Percentiles rank a stretch among this genome's conserved stretches.
phyloP scores from a whole-genome alignment of 2,888 invertebrate genomes.

The Myopa testacea region DNA sequence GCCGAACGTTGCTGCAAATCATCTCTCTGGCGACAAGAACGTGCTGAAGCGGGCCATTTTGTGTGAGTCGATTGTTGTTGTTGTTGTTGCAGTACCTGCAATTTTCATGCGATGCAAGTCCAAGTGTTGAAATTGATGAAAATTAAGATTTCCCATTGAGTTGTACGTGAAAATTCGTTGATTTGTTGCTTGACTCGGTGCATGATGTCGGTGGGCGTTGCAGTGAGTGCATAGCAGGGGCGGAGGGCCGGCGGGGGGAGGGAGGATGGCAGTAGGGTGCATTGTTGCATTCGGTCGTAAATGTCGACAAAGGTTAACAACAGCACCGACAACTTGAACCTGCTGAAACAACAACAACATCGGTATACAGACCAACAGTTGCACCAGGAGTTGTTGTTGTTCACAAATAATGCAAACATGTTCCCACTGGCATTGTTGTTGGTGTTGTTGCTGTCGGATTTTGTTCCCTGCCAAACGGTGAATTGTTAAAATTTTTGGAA shows the following conservation, averaged over 20 bases:
- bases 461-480: slow-evolving; percentile 30
- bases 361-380: background rate
- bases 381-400: background rate
- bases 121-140: slow-evolving; percentile 5
- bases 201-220: background rate
- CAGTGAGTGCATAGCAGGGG: background rate
- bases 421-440: slow-evolving; percentile 9
- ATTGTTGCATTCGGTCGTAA: background rate
- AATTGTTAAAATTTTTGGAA: background rate
- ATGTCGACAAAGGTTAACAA: background rate
- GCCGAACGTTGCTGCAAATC: no score
- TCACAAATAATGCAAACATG: slow-evolving; percentile 57
- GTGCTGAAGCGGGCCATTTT: no score
- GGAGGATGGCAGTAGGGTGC: background rate
- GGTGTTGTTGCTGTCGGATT: slow-evolving; percentile 43
- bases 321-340: background rate
- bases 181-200: background rate
- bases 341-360: background rate
- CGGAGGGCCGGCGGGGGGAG: background rate
- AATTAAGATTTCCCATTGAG: background rate
- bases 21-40: no score
- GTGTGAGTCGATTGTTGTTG: background rate
- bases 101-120: no score
- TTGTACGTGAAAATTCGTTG: background rate
- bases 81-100: slow-evolving; percentile 1